Percentiles rank a stretch among this genome's conserved stretches.
Conservation (phyloP, 1,140 invertebrate genomes). For the Pseudoatta argentina region DNA sequence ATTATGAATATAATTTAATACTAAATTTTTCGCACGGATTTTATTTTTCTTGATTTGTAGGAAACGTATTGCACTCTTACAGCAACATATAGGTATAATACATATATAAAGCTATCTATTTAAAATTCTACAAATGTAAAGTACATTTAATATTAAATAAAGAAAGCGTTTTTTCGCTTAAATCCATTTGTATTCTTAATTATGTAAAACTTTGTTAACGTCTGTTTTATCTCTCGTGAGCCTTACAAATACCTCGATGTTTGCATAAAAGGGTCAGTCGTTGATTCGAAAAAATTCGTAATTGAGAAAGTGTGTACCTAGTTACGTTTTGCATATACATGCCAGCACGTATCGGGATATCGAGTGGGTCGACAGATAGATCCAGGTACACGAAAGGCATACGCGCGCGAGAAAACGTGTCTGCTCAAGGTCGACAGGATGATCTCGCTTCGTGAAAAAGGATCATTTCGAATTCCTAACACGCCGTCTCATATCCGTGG, state of each 20-base stretch:
- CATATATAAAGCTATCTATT: not conserved
- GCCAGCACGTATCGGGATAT: not conserved
- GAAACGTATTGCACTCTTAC: not conserved
- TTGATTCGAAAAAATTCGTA: not conserved
- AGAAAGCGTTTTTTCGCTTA: not conserved
- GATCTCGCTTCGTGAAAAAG: slow-evolving; percentile 26
- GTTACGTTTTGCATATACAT: slow-evolving; percentile 1
- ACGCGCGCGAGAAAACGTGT: slow-evolving; percentile 30
- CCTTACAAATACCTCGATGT: not conserved
- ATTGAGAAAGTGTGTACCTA: slow-evolving; percentile 7
- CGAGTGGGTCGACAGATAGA: slow-evolving; percentile 20
- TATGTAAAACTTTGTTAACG: slow-evolving; percentile 6
- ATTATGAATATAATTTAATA: not conserved
- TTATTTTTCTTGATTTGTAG: not conserved
- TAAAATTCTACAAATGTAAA: not conserved
- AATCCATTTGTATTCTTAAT: slow-evolving; percentile 1
- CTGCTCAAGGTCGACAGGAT: slow-evolving; percentile 32
- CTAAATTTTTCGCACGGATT: not conserved
- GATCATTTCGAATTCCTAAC: slow-evolving; percentile 31
- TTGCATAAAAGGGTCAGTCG: not conserved
- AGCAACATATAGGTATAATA: not conserved
- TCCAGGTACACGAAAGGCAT: slow-evolving; percentile 24
- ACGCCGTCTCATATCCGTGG: slow-evolving; percentile 2
- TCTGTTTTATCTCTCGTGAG: not conserved
- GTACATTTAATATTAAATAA: slow-evolving; percentile 1